These are phyloP conservation scores for Zaprionus vittiger DNA, from an alignment of 1,140 invertebrate species.

Conservation along the genomic window DNA sequence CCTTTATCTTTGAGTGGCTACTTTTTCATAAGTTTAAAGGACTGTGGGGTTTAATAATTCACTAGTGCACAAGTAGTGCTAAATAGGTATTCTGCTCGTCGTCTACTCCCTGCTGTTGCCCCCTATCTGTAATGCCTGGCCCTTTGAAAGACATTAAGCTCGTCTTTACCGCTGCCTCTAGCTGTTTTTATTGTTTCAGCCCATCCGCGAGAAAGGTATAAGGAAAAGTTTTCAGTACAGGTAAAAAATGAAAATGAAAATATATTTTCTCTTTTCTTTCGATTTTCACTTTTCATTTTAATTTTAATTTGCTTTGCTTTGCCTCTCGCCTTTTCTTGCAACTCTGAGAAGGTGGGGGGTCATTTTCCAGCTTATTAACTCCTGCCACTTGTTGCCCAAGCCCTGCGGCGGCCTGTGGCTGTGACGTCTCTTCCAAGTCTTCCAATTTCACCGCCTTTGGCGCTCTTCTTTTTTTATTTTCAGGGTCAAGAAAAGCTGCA, in stretches of 20 bases:
- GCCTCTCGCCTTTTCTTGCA: neutral
- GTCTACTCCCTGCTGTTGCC: neutral
- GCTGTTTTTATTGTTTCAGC: conserved; percentile 4
- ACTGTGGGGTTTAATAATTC: no score
- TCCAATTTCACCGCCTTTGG: neutral
- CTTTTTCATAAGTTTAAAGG: no score
- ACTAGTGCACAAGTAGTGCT: no score
- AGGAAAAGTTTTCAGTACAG: conserved; percentile 3
- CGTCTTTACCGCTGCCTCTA: neutral
- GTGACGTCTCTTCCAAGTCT: neutral
- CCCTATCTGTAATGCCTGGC: neutral
- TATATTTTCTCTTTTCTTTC: neutral
- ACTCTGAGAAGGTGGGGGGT: neutral
- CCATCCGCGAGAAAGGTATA: neutral
- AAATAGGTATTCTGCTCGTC: neutral
- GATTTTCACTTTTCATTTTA: conserved; percentile 3
- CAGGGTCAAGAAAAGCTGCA: conserved; percentile 8
- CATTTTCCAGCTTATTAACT: conserved; percentile 77
- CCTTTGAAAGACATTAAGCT: neutral
- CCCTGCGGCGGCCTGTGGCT: neutral
- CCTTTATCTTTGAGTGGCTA: no score
- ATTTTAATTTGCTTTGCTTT: conserved; percentile 20
- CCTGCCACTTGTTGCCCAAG: conserved; percentile 45
- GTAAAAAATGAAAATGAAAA: conserved; percentile 1
- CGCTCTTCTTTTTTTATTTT: neutral